phyloP scores from a whole-genome alignment of 2,797 vertebrate genomes.

The Gila robusta region DNA sequence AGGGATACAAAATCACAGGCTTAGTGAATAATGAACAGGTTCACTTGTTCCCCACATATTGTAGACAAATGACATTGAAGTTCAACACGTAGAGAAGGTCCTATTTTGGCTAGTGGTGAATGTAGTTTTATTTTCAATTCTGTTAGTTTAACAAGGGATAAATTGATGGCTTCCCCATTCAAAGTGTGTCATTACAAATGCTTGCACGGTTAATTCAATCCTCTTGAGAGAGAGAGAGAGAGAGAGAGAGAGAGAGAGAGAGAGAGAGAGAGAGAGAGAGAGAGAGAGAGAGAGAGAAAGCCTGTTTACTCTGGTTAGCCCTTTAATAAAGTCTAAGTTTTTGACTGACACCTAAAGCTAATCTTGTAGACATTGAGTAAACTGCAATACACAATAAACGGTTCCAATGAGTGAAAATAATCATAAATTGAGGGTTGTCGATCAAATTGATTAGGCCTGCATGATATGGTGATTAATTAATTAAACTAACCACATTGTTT shows the following conservation, averaged over 20 bases:
- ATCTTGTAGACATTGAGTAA: conserved; percentile 50
- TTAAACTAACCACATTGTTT: background rate
- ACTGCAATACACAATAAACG: background rate
- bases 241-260: too few relatives aligned
- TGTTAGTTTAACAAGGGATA: conserved; percentile 61
- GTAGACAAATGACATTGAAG: background rate
- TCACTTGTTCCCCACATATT: background rate
- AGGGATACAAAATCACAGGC: background rate
- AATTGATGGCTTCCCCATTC: conserved; percentile 52
- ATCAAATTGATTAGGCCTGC: background rate
- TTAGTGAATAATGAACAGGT: conserved; percentile 7
- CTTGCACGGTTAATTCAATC: conserved; percentile 41
- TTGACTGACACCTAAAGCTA: conserved; percentile 62
- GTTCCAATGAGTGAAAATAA: background rate
- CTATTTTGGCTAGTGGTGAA: conserved; percentile 61
- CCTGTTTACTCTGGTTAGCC: conserved; percentile 67
- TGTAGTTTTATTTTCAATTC: conserved; percentile 62
- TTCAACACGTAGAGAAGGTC: background rate
- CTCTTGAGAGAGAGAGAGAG: background rate
- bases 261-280: too few relatives aligned
- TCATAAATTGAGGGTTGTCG: background rate
- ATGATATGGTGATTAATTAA: background rate
- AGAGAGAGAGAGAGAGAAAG: background rate
- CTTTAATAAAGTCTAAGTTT: conserved; percentile 59
- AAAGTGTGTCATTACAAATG: conserved; percentile 59